Evolutionary conservation across 2,888 invertebrate genomes (phyloP), one percentile per base, ranked within the genome.

Genomic region (Auanema sp.): DNA sequence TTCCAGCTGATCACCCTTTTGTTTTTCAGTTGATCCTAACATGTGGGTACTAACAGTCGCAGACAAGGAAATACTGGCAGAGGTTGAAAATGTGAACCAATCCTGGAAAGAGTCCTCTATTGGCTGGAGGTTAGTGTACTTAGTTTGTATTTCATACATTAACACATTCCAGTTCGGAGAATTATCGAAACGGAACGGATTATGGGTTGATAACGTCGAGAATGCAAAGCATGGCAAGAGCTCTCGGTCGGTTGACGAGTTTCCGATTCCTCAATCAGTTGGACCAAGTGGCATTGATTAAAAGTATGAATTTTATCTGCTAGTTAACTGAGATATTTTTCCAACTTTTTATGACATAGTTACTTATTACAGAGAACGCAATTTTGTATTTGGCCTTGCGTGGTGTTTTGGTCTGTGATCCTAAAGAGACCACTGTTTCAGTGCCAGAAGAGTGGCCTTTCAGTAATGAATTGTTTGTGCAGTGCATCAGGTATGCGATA

Each of bases 1-100:
- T 21, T 50, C 12, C 21, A 50, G 24, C 50, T 24, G 11, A 2
- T 50, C 11, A 24, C 11, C 21, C 16, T 10, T n/a, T 12, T 47
- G 3, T 18, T 47, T 18, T 50, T 50, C 50, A 50, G 53, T 23
- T 23, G 60, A 60, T 25, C 55, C 60, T 18, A 53, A 51, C 25
- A 60, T 60, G 16, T 53, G 53, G 33, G 44, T 25, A 4, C 24
- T 60, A 44, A 60, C 59, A n/a, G 50, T 40, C 51, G 18, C 41
- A 8, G 59, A 60, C 25, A 11, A 44, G 2, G 59, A 60, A 6
- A 43, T 60, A 18, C 51, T 60, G 4, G n/a, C 41, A 25, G 59
- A 51, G 21, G 51, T 60, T 14, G 59, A 60, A 18, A 42, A 21
- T 11, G n/a, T 44, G 10, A 60, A 53, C 10, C 41, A 25, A 1